phyloP scores from a whole-genome alignment of 2,113 vertebrate species.

The Parus major region DNA sequence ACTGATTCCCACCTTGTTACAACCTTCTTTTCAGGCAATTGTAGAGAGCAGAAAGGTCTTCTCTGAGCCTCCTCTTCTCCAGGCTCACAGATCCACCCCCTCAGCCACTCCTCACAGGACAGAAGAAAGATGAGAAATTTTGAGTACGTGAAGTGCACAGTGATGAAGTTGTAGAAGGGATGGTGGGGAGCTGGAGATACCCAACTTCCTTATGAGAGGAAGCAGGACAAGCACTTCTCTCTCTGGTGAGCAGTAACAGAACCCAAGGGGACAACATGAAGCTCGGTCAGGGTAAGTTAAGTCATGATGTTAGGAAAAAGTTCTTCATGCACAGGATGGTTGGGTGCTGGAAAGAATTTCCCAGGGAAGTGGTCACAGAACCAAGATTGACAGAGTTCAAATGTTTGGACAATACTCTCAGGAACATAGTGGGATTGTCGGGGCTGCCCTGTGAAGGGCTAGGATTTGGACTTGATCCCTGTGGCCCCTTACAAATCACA shows the following conservation, averaged over 20 bases:
- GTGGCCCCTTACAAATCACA: fast-evolving
- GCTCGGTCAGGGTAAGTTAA: not conserved
- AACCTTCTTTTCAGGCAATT: not conserved
- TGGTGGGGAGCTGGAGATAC: not conserved
- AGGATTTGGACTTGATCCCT: not conserved
- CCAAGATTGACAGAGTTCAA: not conserved
- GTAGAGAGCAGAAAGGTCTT: not conserved
- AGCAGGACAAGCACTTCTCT: not conserved
- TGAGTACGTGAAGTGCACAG: not conserved
- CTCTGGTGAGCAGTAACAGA: not conserved
- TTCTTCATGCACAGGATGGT: not conserved
- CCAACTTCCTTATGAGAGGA: not conserved
- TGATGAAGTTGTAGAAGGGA: not conserved
- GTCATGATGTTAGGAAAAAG: not conserved
- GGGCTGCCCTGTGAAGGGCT: not conserved
- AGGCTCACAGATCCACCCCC: not conserved
- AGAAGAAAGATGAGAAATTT: not conserved
- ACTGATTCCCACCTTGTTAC: not conserved
- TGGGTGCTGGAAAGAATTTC: not conserved
- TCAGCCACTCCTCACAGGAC: not conserved
- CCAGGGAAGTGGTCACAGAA: too few relatives aligned
- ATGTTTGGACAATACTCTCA: not conserved
- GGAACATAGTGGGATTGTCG: not conserved
- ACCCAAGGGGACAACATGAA: not conserved
- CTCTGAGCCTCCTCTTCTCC: not conserved